A percentile compares a stretch with the other conserved stretches of the same genome.
Conservation (phyloP, 2,113 vertebrate species). For the Acanthochromis polyacanthus region DNA sequence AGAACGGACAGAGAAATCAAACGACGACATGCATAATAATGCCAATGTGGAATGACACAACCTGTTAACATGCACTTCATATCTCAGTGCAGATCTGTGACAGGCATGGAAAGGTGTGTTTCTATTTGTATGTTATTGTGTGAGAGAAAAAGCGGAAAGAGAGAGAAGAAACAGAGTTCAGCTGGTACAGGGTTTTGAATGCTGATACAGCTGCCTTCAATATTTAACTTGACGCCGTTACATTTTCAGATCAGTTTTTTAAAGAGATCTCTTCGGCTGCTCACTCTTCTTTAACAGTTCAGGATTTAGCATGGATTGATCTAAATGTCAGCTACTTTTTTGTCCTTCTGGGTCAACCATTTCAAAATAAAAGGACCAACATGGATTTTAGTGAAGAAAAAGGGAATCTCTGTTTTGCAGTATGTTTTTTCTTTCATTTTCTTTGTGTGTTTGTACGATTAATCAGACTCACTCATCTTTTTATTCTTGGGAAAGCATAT, state of each 20-base stretch:
- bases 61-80: conserved; percentile 74
- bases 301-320: no score
- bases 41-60: conserved; percentile 68
- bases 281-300: no score
- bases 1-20: conserved; percentile 61
- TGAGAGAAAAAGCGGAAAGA: conserved; percentile 40
- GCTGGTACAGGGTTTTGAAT: conserved; percentile 13
- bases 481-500: no score
- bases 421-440: conserved; percentile 35
- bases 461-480: conserved; percentile 36
- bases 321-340: conserved; percentile 17
- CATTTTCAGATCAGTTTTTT: conserved; percentile 37
- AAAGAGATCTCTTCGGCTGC: no score
- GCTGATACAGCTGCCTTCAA: background rate
- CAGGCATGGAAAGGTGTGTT: conserved; percentile 43
- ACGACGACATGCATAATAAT: conserved; percentile 80
- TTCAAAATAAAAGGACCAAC: conserved; percentile 74
- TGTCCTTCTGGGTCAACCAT: conserved; percentile 34
- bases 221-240: conserved; percentile 11
- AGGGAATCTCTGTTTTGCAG: conserved; percentile 68
- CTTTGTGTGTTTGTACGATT: conserved; percentile 28
- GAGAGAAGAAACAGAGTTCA: background rate
- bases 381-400: conserved; percentile 53
- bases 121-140: conserved; percentile 23
- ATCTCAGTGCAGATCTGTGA: conserved; percentile 54